Conservation (phyloP, 2,888 invertebrate species). For the Didymodactylos carnosus region DNA sequence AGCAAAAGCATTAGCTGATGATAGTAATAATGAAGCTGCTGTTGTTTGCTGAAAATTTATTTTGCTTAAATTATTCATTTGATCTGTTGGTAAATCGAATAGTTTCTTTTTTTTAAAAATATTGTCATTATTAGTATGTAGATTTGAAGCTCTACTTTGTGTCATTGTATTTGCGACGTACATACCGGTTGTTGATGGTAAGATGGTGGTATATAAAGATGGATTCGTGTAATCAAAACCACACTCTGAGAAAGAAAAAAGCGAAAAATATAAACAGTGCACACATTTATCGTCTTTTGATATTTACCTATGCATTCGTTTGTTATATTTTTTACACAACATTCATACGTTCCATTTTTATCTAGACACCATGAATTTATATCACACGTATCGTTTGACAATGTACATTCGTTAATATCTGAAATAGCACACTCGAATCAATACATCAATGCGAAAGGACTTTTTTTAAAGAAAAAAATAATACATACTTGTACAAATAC, state of each 20-base stretch:
- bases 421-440: background rate
- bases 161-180: too few relatives aligned
- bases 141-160: too few relatives aligned
- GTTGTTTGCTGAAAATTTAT: too few relatives aligned
- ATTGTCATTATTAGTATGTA: too few relatives aligned
- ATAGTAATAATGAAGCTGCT: too few relatives aligned
- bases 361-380: background rate
- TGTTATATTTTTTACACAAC: background rate
- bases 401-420: background rate
- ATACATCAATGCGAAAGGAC: background rate
- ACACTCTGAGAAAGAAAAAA: background rate
- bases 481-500: background rate
- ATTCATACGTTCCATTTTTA: background rate
- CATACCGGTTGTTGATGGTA: too few relatives aligned
- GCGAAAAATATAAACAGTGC: background rate
- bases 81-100: too few relatives aligned
- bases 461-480: too few relatives aligned
- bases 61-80: too few relatives aligned
- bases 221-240: background rate
- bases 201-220: too few relatives aligned
- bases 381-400: background rate
- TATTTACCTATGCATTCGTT: background rate
- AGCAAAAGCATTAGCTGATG: too few relatives aligned
- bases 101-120: too few relatives aligned
- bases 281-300: background rate